phyloP scores from a whole-genome alignment of 2,113 vertebrate species.

The Gymnarchus niloticus region DNA sequence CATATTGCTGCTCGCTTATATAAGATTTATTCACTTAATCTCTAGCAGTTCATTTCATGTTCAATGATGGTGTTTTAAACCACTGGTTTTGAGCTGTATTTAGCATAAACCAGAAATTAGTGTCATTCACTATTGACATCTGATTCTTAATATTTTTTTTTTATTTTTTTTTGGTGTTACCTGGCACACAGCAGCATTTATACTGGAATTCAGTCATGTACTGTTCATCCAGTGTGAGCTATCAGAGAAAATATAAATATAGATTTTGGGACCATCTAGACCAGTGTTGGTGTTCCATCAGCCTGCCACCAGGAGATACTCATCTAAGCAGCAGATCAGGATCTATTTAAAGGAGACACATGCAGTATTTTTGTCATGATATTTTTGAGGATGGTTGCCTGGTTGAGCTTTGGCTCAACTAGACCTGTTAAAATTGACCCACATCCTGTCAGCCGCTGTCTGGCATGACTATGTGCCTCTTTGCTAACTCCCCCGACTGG shows the following conservation, averaged over 20 bases:
- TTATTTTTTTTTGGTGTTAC: background rate
- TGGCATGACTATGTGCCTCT: background rate
- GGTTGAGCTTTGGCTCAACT: background rate
- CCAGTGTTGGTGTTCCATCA: background rate
- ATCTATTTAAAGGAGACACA: background rate
- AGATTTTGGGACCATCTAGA: no score
- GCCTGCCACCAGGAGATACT: background rate
- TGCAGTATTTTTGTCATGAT: background rate
- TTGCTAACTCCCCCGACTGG: background rate
- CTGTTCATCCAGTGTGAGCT: background rate
- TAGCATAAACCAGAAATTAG: background rate
- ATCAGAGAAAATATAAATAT: background rate
- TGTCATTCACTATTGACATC: background rate
- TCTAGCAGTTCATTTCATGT: no score
- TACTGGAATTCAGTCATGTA: no score
- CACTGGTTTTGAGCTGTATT: background rate
- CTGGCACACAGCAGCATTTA: background rate
- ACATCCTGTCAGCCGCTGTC: conserved; percentile 1
- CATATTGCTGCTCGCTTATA: background rate
- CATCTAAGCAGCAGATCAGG: background rate
- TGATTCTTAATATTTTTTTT: background rate
- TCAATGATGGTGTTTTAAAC: no score
- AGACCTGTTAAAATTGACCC: conserved; percentile 1
- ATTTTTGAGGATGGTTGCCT: background rate
- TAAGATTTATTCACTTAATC: no score